Base-by-base conservation (phyloP, 2,888 invertebrate species). In the Mesorhabditis spiculigera region DNA sequence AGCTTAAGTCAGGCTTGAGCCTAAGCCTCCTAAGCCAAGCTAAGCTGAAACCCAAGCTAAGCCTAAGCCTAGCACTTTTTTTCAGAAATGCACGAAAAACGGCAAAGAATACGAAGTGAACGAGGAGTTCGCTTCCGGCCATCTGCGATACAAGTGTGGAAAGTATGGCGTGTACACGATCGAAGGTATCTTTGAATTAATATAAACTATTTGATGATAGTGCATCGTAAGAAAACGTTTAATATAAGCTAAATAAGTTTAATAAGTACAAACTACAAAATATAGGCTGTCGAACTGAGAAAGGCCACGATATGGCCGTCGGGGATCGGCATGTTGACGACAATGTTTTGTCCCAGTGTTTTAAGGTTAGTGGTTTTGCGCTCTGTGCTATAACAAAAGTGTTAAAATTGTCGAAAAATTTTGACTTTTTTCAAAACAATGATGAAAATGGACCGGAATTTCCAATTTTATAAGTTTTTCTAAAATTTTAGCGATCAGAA, bases 161-260 rank as follows among this genome's bases (percentile, higher is more conserved):
- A 70, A 76, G 43, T 76, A 76, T 43, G 78, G 78, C 45, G 78
- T 78, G 13, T 76, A 78, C 62, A 71, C 76, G 4, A 76, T 78
- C 16, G 78, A 78, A 71, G 78, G 73, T 73, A 45, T 10, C 44
- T 43, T 50, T 50, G 28, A 28, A 28, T 28, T 28, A 1, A 28
- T 28, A 28, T 28, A 28, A 28, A n/a, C n/a, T 28, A 28, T 28
- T 28, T 28, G 28, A 28, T 28, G 28, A 28, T 28, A 28, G 28
- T 28, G 3, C n/a, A n/a, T n/a, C n/a, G 28, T 28, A 28, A 28
- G n/a, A 28, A 28, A 28, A 28, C 28, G 28, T 28, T 28, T 28
- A 28, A 28, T 28, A 28, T 28, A 28, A 28, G 28, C 28, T 28
- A 28, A 28, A 28, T 28, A 28, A 28, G 28, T 28, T 28, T 28